Base-by-base conservation (phyloP, 1,140 invertebrate species). In the Philaenus spumarius region DNA sequence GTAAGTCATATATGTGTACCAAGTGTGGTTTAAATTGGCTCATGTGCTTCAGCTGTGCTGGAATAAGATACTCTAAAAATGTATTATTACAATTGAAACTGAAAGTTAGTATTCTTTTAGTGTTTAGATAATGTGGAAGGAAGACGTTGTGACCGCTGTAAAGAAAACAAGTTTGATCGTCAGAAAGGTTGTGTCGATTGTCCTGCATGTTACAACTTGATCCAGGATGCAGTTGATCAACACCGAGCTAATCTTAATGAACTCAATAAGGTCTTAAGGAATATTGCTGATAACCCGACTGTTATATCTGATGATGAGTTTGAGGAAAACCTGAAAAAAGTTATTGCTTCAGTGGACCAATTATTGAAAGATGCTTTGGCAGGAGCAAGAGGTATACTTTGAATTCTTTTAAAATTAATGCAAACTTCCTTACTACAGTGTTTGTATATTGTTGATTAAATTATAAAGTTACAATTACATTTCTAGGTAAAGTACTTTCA, bases 91-190 rank as follows among this genome's bases (percentile, higher is more conserved):
- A n/a, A n/a, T n/a, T n/a, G n/a, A n/a, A n/a, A n/a, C n/a, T n/a
- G n/a, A n/a, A n/a, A n/a, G n/a, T n/a, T n/a, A n/a, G n/a, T n/a
- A 60, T 12, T 45, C 45, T 61, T 63, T 20, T 48, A 81, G 71
- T 97, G 93, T 72, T 80, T 89, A 45, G 83, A 90, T 47, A 95
- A 95, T 69, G 93, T 96, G 1, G 93, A 95, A 73, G 93, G 93
- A 9, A 72, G 86, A 55, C 78, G 82, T n/a, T 97, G 94, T 69
- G 90, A 97, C 68, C 82, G 89, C 23, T 97, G 94, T 70, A 93
- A 93, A 72, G 91, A 95, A 68, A 96, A 97, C 69, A 95, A 93
- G 69, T 85, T 86, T 66, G 85, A 93, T 68, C 78, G 90, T 24
- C 86, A 92, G 63, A 81, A 82, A 39, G 91, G 90, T 12, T 96